A percentile compares a stretch with the other conserved stretches of the same genome.
Conservation (phyloP, 2,113 vertebrate genomes). For the Ochotona curzoniae region DNA sequence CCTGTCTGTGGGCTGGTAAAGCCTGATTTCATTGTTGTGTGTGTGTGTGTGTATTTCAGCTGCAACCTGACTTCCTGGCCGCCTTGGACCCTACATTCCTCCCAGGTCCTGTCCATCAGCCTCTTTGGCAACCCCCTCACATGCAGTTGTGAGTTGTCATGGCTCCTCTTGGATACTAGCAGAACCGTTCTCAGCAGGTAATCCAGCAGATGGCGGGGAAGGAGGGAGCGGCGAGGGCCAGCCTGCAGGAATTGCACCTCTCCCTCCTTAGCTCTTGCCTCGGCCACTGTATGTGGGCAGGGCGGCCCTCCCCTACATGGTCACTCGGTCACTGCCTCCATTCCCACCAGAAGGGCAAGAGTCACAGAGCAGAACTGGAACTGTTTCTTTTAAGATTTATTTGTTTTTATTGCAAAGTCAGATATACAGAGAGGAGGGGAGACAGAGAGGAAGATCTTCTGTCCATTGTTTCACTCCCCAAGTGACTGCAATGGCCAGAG, state of each 20-base stretch:
- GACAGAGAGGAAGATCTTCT: too few relatives aligned
- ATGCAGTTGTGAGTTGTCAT: conserved; percentile 86
- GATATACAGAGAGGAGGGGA: too few relatives aligned
- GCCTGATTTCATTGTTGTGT: neutral
- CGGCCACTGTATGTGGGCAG: neutral
- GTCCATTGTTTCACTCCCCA: too few relatives aligned
- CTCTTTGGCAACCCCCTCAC: conserved; percentile 85
- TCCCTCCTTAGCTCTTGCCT: neutral
- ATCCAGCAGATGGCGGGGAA: conserved; percentile 22
- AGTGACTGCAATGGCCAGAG: too few relatives aligned
- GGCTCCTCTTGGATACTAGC: conserved; percentile 79
- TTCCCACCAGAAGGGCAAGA: neutral
- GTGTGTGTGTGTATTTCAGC: conserved; percentile 76
- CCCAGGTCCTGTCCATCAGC: conserved; percentile 70
- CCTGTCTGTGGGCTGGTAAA: neutral
- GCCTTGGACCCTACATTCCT: conserved; percentile 82
- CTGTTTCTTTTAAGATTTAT: too few relatives aligned
- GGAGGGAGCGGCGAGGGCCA: neutral
- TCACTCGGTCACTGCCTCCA: neutral
- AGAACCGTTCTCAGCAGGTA: conserved; percentile 84
- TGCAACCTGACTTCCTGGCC: conserved; percentile 87
- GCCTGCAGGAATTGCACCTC: neutral
- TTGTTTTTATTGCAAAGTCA: too few relatives aligned
- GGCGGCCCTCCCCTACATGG: neutral
- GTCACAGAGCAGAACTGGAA: neutral